Percentiles rank a stretch among this genome's conserved stretches.
phyloP scores from a whole-genome alignment of 2,797 vertebrate genomes.

The Pangasius macronema region DNA sequence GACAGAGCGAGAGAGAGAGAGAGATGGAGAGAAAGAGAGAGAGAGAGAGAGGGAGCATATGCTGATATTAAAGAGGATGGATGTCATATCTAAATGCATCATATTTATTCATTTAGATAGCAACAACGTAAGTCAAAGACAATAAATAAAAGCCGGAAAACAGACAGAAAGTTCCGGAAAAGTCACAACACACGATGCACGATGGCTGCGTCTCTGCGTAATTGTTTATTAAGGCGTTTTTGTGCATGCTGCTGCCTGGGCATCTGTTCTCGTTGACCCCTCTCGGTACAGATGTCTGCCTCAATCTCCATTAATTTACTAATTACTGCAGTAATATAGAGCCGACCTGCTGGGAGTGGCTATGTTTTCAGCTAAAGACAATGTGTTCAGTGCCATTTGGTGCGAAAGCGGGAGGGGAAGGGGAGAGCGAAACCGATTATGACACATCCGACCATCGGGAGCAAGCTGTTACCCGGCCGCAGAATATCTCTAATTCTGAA shows the following conservation, averaged over 20 bases:
- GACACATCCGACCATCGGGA: constrained; percentile 76
- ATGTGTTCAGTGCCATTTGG: constrained; percentile 79
- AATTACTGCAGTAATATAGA: constrained; percentile 78
- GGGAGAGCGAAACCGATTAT: constrained; percentile 69
- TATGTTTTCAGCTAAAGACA: constrained; percentile 81
- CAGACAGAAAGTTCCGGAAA: constrained; percentile 15
- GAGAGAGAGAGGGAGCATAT: constrained; percentile 12
- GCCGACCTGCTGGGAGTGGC: constrained; percentile 47
- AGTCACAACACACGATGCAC: constrained; percentile 7
- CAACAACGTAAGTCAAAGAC: constrained; percentile 19
- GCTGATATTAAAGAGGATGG: constrained; percentile 13
- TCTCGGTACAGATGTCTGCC: constrained; percentile 46
- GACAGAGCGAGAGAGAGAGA: neutral
- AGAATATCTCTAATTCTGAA: constrained; percentile 76
- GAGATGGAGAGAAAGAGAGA: neutral
- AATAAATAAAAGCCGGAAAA: constrained; percentile 14
- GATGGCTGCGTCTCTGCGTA: constrained; percentile 22
- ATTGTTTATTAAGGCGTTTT: constrained; percentile 38
- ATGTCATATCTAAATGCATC: neutral
- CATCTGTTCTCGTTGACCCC: constrained; percentile 51
- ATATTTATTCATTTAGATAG: constrained; percentile 12
- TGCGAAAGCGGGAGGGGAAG: constrained; percentile 61
- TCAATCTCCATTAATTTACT: constrained; percentile 82
- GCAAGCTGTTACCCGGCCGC: constrained; percentile 77
- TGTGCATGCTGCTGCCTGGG: constrained; percentile 64